phyloP scores from a whole-genome alignment of 2,797 vertebrate species.

The Chloroceryle inda region DNA sequence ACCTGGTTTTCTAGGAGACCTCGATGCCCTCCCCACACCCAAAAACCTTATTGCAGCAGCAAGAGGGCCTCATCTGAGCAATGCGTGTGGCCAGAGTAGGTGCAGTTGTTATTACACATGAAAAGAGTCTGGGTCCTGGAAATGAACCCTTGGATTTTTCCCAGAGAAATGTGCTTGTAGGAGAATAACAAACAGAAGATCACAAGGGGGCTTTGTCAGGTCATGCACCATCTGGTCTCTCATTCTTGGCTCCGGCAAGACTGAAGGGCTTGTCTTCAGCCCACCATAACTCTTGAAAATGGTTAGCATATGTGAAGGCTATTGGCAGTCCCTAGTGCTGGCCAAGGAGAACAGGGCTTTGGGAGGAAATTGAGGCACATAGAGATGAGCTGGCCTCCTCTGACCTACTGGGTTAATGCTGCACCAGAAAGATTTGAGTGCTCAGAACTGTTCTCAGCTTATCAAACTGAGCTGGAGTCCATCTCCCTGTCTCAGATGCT shows the following conservation, averaged over 20 bases:
- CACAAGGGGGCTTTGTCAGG: conserved; percentile 24
- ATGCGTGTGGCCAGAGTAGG: background rate
- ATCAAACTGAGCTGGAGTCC: background rate
- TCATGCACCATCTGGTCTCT: conserved; percentile 51
- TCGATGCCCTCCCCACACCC: background rate
- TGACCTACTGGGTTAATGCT: background rate
- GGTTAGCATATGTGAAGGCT: conserved; percentile 13
- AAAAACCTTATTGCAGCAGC: background rate
- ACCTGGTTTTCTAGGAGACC: background rate
- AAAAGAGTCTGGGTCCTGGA: conserved; percentile 30
- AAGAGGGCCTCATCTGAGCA: background rate
- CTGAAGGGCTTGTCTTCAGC: conserved; percentile 14
- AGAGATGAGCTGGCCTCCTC: background rate
- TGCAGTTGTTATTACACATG: conserved; percentile 34
- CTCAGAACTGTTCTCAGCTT: background rate
- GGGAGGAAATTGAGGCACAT: background rate
- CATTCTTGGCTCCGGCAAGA: conserved; percentile 24
- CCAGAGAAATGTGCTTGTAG: background rate
- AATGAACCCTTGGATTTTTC: conserved; percentile 29
- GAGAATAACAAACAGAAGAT: conserved; percentile 64
- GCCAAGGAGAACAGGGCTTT: background rate
- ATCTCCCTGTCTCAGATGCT: rapidly evolving
- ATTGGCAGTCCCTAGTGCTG: background rate
- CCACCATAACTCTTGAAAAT: conserved; percentile 22
- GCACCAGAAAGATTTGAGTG: background rate